Evolutionary conservation across 1,140 invertebrate species (phyloP), one percentile per base, ranked within the genome.

Genomic region (Musca domestica): DNA sequence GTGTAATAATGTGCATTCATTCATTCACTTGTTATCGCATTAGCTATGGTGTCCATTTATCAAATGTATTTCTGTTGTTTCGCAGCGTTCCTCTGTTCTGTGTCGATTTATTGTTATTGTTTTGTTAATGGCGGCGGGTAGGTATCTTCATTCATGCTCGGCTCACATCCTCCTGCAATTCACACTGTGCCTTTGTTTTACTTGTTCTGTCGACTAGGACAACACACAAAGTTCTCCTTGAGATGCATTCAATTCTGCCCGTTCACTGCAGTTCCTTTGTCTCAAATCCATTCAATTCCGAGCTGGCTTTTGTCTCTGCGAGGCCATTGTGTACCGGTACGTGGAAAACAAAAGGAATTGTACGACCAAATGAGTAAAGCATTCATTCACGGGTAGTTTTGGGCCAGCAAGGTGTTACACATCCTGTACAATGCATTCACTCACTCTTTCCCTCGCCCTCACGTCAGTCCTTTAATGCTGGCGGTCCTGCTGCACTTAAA

Each of bases 1-100:
- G 34, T 41, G 34, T 41, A 41, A 41, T 41, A 41, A 41, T 41
- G 34, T 41, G 4, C 54, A 58, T 58, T 17, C 25, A 58, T 58
- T 30, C 54, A 58, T 58, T 58, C 56, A 61, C 56, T 61, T 61
- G 56, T 61, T 61, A 61, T 61, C 56, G 56, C 56, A 61, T 61
- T 61, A 61, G 56, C 34, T 61, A 30, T 61, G 56, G 56, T 61
- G 56, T 61, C 56, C 56, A 30, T 61, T 61, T 61, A 61, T 34
- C 56, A 61, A 61, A 61, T 61, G 56, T 30, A 61, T 19, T 61
- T 61, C 7, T 41, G 34, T 41, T 41, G 34, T 41, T 56, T 56
- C 52, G 25, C 22, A 56, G 12, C 25, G 52, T 56, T 61, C 27
- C 41, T 19, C 9, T 61, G 56, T 34, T 27, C 2, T 61, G 17